Evolutionary conservation across 2,113 vertebrate species (phyloP), one percentile per base, ranked within the genome.

Genomic region (Zosterops pallidus): DNA sequence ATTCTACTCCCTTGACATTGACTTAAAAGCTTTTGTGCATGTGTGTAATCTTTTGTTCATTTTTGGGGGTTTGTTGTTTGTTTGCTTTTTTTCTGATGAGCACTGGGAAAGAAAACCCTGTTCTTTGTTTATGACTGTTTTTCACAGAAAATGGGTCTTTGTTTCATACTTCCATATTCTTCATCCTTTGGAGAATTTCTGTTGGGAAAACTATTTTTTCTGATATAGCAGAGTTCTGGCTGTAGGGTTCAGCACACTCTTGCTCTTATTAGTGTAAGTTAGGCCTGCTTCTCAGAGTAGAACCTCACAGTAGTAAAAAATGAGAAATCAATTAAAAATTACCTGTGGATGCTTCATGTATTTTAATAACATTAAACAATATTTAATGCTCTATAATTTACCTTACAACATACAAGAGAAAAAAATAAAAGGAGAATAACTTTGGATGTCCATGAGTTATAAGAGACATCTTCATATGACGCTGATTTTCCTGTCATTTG

Each of bases 81-180:
- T n/a, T 46, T 21, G 9, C 2, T 3, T 44, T 60, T 37, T 93
- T 80, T 62, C 42, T 65, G 10, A 46, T 62, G 33, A 92, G n/a
- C 35, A 35, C 12, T 76, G 31, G 67, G n/a, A 69, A 68, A 75
- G 77, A 96, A 88, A 77, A 64, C 13, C 31, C 50, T 7, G 31
- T 74, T 82, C 35, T 86, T 92, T 91, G 29, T 89, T 95, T 92
- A 69, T 53, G 82, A 70, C 41, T 83, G 33, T 19, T 95, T 95
- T 92, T 87, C 55, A 59, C 70, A 71, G 81, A 95, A 93, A 86
- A 84, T 56, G 29, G 8, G 39, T 84, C 57, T 94, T 64, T 74
- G 67, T 87, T 42, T 68, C 31, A 52, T 95, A 53, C 22, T 83
- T 90, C 31, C n/a, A 41, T 69, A 33, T 78, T 90, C 33, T 94